These are phyloP conservation scores for Callosobruchus maculatus DNA, from an alignment of 2,888 invertebrate species.

Conservation along the genomic window DNA sequence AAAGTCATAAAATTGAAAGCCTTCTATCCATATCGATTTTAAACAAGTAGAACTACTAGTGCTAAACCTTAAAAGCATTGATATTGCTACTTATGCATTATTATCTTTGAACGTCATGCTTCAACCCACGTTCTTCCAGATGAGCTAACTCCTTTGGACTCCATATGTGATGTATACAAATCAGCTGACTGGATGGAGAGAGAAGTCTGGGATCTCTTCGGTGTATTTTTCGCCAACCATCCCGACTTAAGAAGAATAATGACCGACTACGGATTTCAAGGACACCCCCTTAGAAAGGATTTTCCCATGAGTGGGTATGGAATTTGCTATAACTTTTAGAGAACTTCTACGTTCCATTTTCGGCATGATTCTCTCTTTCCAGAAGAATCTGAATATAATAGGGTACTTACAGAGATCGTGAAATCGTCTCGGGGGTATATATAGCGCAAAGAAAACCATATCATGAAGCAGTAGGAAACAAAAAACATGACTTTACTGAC, in stretches of 20 bases:
- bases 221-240: conserved; percentile 95
- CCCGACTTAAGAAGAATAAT: conserved; percentile 94
- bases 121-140: conserved; percentile 56
- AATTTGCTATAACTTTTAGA: background rate
- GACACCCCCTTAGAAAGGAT: conserved; percentile 96
- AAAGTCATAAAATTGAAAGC: no score
- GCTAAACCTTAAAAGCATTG: no score
- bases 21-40: no score
- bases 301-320: conserved; percentile 95
- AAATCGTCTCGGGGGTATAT: no score
- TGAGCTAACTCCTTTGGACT: conserved; percentile 90
- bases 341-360: background rate
- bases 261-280: conserved; percentile 99
- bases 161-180: conserved; percentile 70
- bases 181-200: conserved; percentile 95
- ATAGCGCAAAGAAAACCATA: no score
- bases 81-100: no score
- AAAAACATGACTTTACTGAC: no score
- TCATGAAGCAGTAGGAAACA: no score
- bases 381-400: no score
- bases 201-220: conserved; percentile 98
- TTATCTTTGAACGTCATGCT: no score
- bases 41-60: no score
- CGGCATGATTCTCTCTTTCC: background rate
- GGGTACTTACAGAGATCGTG: no score